Conservation (phyloP, 2,113 vertebrate genomes). For the Dromas ardeola region DNA sequence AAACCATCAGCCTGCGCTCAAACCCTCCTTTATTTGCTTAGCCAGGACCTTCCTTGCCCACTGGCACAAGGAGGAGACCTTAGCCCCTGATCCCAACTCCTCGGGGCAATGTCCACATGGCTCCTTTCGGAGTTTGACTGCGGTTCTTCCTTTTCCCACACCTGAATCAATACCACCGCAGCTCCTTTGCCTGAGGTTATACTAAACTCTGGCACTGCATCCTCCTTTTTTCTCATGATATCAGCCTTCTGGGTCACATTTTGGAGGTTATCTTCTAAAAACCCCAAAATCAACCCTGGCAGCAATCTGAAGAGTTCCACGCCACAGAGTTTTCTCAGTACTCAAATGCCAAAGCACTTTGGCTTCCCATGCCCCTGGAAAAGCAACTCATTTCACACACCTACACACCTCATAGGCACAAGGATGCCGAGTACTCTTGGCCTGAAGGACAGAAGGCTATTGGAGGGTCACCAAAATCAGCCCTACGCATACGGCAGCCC, state of each 20-base stretch:
- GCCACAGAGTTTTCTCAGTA: background rate
- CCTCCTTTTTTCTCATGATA: background rate
- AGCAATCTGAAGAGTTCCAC: background rate
- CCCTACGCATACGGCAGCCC: background rate
- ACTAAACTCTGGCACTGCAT: background rate
- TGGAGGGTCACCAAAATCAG: background rate
- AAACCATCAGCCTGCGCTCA: background rate
- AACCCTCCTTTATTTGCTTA: background rate
- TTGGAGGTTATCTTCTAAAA: background rate
- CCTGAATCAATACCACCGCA: background rate
- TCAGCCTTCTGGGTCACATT: background rate
- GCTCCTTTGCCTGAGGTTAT: background rate
- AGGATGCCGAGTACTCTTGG: background rate
- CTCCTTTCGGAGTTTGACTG: background rate
- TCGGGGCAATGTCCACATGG: fast-evolving
- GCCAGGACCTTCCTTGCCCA: background rate
- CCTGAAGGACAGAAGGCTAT: background rate
- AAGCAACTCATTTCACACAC: background rate
- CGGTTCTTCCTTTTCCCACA: background rate
- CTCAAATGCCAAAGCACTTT: background rate
- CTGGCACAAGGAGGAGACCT: background rate
- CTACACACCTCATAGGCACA: background rate
- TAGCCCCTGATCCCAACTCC: background rate
- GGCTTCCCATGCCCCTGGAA: background rate
- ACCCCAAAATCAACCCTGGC: background rate